Percentiles rank a stretch among this genome's conserved stretches.
phyloP scores from a whole-genome alignment of 2,113 vertebrate species.

The Thryonomys swinderianus region DNA sequence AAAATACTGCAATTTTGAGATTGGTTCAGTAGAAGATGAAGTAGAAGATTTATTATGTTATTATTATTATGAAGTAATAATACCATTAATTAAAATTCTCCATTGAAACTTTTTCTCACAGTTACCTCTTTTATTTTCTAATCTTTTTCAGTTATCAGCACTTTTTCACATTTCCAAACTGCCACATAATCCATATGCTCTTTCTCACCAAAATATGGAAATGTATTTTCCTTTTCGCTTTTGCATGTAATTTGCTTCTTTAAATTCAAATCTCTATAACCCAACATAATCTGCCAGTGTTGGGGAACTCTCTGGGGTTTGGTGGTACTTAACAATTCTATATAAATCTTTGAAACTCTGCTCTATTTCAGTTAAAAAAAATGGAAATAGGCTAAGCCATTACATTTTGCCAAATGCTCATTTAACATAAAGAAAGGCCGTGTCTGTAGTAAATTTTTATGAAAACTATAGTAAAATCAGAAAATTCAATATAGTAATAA shows the following conservation, averaged over 20 bases:
- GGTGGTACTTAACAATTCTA: constrained; percentile 57
- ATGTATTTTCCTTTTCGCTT: constrained; percentile 35
- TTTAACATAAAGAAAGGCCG: background rate
- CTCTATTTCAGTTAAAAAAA: constrained; percentile 15
- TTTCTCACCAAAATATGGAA: constrained; percentile 44
- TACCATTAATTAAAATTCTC: background rate
- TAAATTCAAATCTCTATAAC: constrained; percentile 69
- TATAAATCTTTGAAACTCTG: constrained; percentile 20
- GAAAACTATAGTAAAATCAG: background rate
- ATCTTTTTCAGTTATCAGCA: constrained; percentile 48
- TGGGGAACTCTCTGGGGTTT: constrained; percentile 51
- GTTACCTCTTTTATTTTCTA: constrained; percentile 24
- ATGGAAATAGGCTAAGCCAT: background rate
- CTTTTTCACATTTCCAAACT: constrained; percentile 62
- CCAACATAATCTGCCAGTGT: constrained; percentile 65
- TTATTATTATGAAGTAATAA: too few relatives aligned
- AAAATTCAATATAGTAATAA: background rate
- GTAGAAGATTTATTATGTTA: too few relatives aligned
- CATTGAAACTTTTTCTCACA: background rate
- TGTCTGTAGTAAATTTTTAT: background rate
- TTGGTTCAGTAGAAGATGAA: background rate
- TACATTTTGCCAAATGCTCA: background rate
- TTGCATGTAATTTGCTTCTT: constrained; percentile 71
- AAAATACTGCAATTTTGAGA: background rate
- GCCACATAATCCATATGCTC: constrained; percentile 74